phyloP scores from a whole-genome alignment of 2,888 invertebrate species.

The Drosophila paranaensis region DNA sequence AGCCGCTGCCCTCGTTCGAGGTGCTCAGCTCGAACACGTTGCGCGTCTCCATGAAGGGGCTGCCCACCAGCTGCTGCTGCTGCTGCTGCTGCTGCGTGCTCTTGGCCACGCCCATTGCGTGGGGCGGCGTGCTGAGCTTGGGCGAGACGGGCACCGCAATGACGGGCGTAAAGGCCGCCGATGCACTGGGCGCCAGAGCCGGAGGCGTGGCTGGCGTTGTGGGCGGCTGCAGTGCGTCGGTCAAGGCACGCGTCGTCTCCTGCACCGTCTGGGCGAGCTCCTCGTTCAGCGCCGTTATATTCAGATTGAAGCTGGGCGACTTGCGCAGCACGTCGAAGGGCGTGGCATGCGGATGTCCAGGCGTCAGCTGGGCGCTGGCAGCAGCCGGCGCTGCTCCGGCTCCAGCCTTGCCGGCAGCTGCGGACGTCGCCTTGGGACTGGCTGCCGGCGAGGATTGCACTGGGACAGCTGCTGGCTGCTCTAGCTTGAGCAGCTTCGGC shows the following conservation, averaged over 20 bases:
- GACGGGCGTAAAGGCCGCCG: slow-evolving; percentile 17
- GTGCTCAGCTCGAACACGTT: slow-evolving; percentile 83
- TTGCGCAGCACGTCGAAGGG: slow-evolving; percentile 85
- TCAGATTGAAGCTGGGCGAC: slow-evolving; percentile 84
- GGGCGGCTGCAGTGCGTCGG: slow-evolving; percentile 75
- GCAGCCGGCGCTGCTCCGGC: background rate
- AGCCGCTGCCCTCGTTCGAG: slow-evolving; percentile 79
- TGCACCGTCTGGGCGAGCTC: slow-evolving; percentile 83
- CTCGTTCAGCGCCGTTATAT: slow-evolving; percentile 82
- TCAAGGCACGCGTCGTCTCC: slow-evolving; percentile 81
- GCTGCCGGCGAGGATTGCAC: slow-evolving; percentile 23
- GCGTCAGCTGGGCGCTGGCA: slow-evolving; percentile 23
- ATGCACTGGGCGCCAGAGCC: background rate
- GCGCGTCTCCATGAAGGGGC: slow-evolving; percentile 83
- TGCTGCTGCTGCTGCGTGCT: background rate
- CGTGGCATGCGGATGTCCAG: slow-evolving; percentile 47
- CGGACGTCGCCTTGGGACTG: slow-evolving; percentile 11
- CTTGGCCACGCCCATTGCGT: slow-evolving; percentile 35
- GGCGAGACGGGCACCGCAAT: slow-evolving; percentile 43
- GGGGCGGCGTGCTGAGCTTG: slow-evolving; percentile 65
- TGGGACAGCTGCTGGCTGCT: slow-evolving; percentile 7
- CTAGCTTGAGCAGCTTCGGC: slow-evolving; percentile 67
- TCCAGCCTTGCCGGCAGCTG: background rate
- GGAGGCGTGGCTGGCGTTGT: slow-evolving; percentile 45
- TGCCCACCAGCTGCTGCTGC: slow-evolving; percentile 67